Percentiles rank a stretch among this genome's conserved stretches.
Conservation (phyloP, 1,140 invertebrate species). For the Caerostris darwini region DNA sequence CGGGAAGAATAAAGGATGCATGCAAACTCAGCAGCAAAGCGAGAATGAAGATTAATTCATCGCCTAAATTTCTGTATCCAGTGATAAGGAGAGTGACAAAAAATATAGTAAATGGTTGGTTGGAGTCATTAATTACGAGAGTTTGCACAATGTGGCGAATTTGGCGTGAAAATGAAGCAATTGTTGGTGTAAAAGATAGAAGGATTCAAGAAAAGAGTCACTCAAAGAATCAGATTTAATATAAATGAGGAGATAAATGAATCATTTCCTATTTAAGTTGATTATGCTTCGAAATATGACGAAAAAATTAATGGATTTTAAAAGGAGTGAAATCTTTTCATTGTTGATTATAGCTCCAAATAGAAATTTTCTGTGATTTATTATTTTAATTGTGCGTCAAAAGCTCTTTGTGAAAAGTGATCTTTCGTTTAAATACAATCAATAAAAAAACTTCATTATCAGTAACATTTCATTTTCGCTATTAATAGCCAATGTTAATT, state of each 20-base stretch:
- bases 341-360: too few relatives aligned
- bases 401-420: too few relatives aligned
- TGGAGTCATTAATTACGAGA: constrained; percentile 17
- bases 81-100: background rate
- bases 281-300: background rate
- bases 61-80: constrained; percentile 18
- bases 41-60: constrained; percentile 39
- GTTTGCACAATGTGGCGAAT: constrained; percentile 50
- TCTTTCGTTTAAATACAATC: too few relatives aligned
- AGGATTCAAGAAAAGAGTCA: background rate
- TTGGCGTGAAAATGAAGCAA: constrained; percentile 46
- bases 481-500: too few relatives aligned
- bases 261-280: background rate
- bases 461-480: too few relatives aligned
- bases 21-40: background rate
- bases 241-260: background rate
- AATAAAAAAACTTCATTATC: too few relatives aligned
- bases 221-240: background rate
- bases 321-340: too few relatives aligned
- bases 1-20: background rate
- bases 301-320: background rate
- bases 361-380: too few relatives aligned
- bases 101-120: constrained; percentile 10
- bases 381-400: too few relatives aligned
- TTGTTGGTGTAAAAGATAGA: background rate